phyloP scores from a whole-genome alignment of 2,113 vertebrate species.

The Shinisaurus crocodilurus region DNA sequence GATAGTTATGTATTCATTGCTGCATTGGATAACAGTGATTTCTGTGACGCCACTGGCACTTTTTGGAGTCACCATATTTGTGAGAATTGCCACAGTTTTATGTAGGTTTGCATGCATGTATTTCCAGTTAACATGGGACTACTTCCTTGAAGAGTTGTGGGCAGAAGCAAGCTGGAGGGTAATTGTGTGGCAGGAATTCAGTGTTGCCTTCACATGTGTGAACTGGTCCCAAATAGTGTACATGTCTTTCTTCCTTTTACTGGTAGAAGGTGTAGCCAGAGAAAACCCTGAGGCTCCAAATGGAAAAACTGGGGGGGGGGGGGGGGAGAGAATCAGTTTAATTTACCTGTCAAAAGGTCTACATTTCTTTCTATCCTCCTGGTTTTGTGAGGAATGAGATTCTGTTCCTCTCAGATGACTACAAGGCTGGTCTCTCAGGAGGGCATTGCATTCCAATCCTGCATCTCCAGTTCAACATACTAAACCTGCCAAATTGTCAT shows the following conservation, averaged over 20 bases:
- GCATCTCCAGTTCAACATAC: background rate
- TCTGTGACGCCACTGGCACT: background rate
- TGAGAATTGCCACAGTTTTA: background rate
- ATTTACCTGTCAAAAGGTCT: slow-evolving; percentile 38
- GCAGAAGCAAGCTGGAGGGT: background rate
- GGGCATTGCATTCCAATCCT: slow-evolving; percentile 14
- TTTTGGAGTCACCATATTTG: background rate
- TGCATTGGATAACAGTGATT: background rate
- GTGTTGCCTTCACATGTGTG: background rate
- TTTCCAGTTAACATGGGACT: background rate
- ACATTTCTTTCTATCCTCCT: slow-evolving; percentile 13
- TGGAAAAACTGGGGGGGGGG: background rate
- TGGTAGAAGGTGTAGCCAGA: background rate
- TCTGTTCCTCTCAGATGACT: slow-evolving; percentile 25
- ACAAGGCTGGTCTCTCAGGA: background rate
- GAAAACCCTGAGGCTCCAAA: background rate
- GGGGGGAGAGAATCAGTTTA: slow-evolving; percentile 10
- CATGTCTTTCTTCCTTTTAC: background rate
- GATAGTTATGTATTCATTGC: background rate
- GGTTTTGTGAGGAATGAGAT: slow-evolving; percentile 32
- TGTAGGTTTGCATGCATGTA: background rate
- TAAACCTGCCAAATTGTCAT: slow-evolving; percentile 15
- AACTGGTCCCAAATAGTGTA: background rate
- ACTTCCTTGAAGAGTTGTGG: background rate
- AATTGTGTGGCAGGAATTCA: background rate